These are phyloP conservation scores for Ormyrus nitidulus DNA, from an alignment of 2,888 invertebrate species.

Conservation along the genomic window DNA sequence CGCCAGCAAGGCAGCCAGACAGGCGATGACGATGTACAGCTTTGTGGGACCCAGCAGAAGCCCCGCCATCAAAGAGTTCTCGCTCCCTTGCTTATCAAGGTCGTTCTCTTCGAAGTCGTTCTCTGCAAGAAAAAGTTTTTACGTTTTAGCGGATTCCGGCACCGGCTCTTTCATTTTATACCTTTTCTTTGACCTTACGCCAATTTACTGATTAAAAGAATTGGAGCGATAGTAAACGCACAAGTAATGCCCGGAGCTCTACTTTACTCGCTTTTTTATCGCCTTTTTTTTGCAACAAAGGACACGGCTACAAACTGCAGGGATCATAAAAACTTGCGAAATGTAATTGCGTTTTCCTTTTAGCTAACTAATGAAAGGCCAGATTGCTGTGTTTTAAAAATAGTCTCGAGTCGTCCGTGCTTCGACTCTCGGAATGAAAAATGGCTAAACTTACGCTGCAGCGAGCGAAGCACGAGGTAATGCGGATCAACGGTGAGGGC, in stretches of 20 bases:
- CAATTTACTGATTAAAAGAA: too few relatives aligned
- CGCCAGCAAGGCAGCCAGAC: constrained; percentile 86
- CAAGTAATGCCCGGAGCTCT: neutral
- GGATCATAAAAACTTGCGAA: too few relatives aligned
- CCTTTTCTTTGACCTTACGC: neutral
- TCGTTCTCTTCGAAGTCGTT: constrained; percentile 62
- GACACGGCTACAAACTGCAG: too few relatives aligned
- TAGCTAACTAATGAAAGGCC: neutral
- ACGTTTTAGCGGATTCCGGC: neutral
- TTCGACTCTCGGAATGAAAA: too few relatives aligned
- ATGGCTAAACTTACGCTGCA: constrained; percentile 78
- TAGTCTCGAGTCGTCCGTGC: neutral
- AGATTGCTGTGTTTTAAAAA: neutral
- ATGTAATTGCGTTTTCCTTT: too few relatives aligned
- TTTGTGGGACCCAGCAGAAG: constrained; percentile 85
- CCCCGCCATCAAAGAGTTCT: constrained; percentile 61
- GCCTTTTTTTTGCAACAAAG: neutral
- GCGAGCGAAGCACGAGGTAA: constrained; percentile 85
- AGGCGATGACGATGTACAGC: constrained; percentile 88
- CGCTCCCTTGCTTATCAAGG: constrained; percentile 62
- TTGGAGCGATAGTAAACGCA: neutral
- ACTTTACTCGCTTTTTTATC: neutral
- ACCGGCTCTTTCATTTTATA: neutral
- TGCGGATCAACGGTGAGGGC: constrained; percentile 88
- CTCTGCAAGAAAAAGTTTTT: constrained; percentile 28